These are phyloP conservation scores for Tauraco hartlaubi DNA, from an alignment of 2,797 vertebrate genomes.

Conservation along the genomic window DNA sequence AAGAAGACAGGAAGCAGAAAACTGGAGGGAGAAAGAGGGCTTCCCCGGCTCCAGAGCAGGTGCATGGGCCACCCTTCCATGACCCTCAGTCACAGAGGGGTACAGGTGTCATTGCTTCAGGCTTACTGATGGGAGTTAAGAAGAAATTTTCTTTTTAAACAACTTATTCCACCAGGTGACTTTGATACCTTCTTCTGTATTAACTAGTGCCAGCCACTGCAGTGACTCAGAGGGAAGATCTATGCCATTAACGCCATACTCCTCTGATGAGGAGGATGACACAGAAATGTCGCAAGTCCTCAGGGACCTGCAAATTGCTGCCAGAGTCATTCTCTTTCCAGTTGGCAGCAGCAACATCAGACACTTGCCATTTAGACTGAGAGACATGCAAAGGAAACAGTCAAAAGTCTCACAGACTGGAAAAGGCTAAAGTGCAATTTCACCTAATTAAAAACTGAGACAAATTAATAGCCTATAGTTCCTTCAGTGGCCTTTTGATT, in stretches of 20 bases:
- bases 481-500: not conserved
- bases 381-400: not conserved
- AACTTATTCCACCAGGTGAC: not conserved
- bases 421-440: constrained; percentile 30
- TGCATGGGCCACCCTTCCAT: rapidly evolving
- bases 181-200: constrained; percentile 4
- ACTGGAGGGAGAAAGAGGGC: not conserved
- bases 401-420: not conserved
- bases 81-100: not conserved
- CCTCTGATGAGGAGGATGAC: not conserved
- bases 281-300: constrained; percentile 46
- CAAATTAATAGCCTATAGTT: constrained; percentile 1
- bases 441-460: constrained; percentile 22
- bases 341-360: not conserved
- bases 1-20: rapidly evolving
- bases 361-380: constrained; percentile 46
- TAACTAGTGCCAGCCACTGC: not conserved
- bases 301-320: constrained; percentile 42
- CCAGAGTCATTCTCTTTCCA: not conserved
- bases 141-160: not conserved
- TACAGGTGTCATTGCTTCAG: not conserved
- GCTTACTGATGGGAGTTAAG: not conserved
- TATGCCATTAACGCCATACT: constrained; percentile 8
- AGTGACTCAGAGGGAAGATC: not conserved
- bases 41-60: not conserved